Conservation (phyloP, 2,113 vertebrate genomes). For the cat (Felis catus) region F.catus_Fca126_mat1.0 CM031427.1:12946501-12947000, state of each 20-base stretch:
- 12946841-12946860: slow-evolving; percentile 14
- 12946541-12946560: neutral
- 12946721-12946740: neutral
- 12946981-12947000: neutral
- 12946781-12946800: neutral
- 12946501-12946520: neutral
- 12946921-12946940: neutral
- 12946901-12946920: neutral
- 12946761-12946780: neutral
- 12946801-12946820: neutral
- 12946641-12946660: neutral
- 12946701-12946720: neutral
- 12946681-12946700: neutral
- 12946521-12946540: neutral
- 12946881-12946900: neutral
- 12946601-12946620: neutral
- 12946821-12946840: neutral
- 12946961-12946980: slow-evolving; percentile 23
- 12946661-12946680: neutral
- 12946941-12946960: neutral
- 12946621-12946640: neutral
- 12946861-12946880: neutral
- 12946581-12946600: neutral
- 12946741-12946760: neutral
- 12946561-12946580: neutral